Conservation (phyloP, 2,797 vertebrate genomes). For the Sebastes baramenuke region DNA sequence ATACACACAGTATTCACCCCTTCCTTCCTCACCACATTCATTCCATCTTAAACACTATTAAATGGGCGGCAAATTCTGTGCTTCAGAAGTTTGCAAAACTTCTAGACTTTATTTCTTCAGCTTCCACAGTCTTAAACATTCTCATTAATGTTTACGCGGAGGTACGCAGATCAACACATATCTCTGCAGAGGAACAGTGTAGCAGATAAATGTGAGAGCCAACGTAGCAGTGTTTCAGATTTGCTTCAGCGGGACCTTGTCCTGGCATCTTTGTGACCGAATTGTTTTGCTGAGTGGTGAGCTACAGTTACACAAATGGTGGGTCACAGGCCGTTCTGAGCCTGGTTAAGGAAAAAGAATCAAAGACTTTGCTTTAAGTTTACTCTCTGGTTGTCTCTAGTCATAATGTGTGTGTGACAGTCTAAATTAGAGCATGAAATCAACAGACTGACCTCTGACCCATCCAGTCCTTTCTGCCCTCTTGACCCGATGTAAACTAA, state of each 20-base stretch:
- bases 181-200: background rate
- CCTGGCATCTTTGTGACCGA: background rate
- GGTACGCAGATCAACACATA: background rate
- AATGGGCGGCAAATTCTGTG: conserved; percentile 11
- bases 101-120: background rate
- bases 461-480: conserved; percentile 31
- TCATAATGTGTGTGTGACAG: conserved; percentile 46
- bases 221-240: background rate
- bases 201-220: background rate
- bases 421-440: conserved; percentile 71
- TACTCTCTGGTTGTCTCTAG: conserved; percentile 16
- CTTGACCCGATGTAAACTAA: conserved; percentile 51
- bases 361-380: conserved; percentile 1
- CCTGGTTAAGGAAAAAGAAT: conserved; percentile 11
- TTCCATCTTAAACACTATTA: conserved; percentile 20
- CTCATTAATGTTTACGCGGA: background rate
- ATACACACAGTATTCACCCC: conserved; percentile 8
- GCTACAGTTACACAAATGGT: conserved; percentile 23
- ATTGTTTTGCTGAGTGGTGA: conserved; percentile 17
- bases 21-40: conserved; percentile 13
- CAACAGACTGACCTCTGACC: conserved; percentile 66
- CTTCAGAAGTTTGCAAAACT: background rate
- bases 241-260: background rate
- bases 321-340: conserved; percentile 4
- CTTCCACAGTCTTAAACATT: background rate